phyloP scores from a whole-genome alignment of 2,888 invertebrate genomes.

The Saturnia pavonia region DNA sequence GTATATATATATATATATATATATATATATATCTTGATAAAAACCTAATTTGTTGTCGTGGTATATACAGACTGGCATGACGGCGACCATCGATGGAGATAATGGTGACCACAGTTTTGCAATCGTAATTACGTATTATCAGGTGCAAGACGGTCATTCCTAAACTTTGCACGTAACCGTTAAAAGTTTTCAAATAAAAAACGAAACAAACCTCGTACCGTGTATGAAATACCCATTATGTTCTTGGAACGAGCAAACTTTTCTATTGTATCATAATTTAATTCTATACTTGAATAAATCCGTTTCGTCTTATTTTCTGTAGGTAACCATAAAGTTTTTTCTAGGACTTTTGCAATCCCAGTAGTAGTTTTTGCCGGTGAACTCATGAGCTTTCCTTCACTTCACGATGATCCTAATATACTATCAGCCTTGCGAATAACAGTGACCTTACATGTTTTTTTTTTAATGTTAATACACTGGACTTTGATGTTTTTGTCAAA shows the following conservation, averaged over 20 bases:
- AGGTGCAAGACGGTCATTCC: background rate
- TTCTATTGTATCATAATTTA: constrained; percentile 25
- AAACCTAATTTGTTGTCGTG: background rate
- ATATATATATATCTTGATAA: background rate
- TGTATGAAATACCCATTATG: constrained; percentile 29
- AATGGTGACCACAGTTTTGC: background rate
- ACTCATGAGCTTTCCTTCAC: background rate
- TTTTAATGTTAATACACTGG: background rate
- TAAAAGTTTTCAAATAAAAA: constrained; percentile 22
- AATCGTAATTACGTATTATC: background rate
- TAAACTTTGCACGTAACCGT: constrained; percentile 10
- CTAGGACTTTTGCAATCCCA: background rate
- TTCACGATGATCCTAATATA: background rate
- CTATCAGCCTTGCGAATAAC: background rate
- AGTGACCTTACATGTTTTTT: background rate
- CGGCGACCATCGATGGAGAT: background rate
- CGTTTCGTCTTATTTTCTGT: background rate
- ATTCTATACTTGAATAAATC: constrained; percentile 20
- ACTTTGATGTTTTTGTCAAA: too few species aligned
- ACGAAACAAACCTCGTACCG: constrained; percentile 20
- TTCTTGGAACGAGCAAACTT: constrained; percentile 25
- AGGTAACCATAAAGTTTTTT: background rate
- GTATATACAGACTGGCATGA: background rate
- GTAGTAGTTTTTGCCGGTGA: background rate
- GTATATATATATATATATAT: background rate